Conservation (phyloP, 2,888 invertebrate genomes). For the Craniophora ligustri region DNA sequence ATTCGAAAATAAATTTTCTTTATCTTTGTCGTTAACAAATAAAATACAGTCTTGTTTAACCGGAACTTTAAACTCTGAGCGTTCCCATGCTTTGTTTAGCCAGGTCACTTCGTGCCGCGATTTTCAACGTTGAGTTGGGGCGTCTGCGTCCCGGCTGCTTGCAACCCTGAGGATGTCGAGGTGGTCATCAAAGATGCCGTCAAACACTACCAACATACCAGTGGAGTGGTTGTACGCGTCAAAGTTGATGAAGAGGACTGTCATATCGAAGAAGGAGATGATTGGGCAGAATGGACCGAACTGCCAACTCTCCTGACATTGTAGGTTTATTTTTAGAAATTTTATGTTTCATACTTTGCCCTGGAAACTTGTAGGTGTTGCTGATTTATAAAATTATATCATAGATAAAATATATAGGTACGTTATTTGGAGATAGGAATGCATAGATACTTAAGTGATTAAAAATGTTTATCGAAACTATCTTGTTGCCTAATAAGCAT, state of each 20-base stretch:
- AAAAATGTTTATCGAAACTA: too few species aligned
- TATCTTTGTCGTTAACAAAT: too few species aligned
- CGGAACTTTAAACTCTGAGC: conserved; percentile 59
- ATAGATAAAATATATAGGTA: too few species aligned
- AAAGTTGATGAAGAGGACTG: conserved; percentile 91
- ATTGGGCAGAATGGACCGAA: conserved; percentile 78
- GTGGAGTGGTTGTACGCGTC: conserved; percentile 88
- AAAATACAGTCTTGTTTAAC: too few species aligned
- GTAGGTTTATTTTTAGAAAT: conserved; percentile 64
- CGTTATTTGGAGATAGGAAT: too few species aligned
- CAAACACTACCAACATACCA: conserved; percentile 89
- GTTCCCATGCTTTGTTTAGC: conserved; percentile 86
- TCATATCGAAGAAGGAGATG: conserved; percentile 80
- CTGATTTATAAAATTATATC: too few species aligned
- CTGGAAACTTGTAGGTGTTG: too few species aligned
- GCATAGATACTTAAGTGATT: too few species aligned
- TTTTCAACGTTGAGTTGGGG: conserved; percentile 92
- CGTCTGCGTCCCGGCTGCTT: conserved; percentile 90
- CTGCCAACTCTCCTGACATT: conserved; percentile 78
- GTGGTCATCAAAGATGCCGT: conserved; percentile 88
- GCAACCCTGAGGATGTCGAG: conserved; percentile 89
- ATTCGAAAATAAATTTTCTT: too few species aligned
- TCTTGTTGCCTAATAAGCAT: too few species aligned
- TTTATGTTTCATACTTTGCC: neutral
- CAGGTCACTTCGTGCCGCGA: conserved; percentile 92